phyloP scores from a whole-genome alignment of 2,113 vertebrate genomes.

The Mola mola region DNA sequence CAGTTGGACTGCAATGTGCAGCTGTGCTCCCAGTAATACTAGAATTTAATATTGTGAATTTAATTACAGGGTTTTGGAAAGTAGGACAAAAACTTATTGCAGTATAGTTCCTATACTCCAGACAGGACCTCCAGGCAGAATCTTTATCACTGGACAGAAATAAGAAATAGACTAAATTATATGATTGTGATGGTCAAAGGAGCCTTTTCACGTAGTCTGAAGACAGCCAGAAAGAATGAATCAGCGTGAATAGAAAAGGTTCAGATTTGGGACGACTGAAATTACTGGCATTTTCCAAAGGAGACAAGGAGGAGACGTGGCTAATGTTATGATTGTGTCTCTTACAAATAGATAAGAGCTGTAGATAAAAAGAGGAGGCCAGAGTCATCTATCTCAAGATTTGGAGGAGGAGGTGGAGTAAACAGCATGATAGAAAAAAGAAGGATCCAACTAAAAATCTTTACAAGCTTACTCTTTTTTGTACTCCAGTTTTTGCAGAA shows the following conservation, averaged over 20 bases:
- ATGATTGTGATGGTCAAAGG: slow-evolving; percentile 1
- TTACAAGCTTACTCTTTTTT: background rate
- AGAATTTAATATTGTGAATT: slow-evolving; percentile 26
- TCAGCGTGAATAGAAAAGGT: slow-evolving; percentile 8
- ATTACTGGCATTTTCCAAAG: slow-evolving; percentile 1
- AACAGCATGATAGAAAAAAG: background rate
- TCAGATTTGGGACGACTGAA: slow-evolving; percentile 19
- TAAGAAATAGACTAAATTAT: slow-evolving; percentile 12
- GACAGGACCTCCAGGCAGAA: slow-evolving; percentile 17
- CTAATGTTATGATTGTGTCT: slow-evolving; percentile 18
- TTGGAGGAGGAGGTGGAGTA: background rate
- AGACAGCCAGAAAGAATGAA: background rate
- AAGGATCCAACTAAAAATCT: background rate
- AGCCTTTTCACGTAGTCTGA: background rate
- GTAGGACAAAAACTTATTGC: background rate
- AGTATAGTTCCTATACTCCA: slow-evolving; percentile 8
- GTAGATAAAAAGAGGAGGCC: slow-evolving; percentile 2
- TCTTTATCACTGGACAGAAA: slow-evolving; percentile 15
- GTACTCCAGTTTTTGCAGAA: background rate
- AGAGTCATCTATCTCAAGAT: background rate
- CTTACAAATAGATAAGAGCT: slow-evolving; percentile 9
- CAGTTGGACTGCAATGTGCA: slow-evolving; percentile 5
- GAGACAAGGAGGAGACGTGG: slow-evolving; percentile 11
- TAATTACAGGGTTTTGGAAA: slow-evolving; percentile 29
- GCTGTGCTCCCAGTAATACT: slow-evolving; percentile 7